Evolutionary conservation across 2,797 vertebrate genomes (phyloP).

Genomic region (Monodelphis domestica): DNA sequence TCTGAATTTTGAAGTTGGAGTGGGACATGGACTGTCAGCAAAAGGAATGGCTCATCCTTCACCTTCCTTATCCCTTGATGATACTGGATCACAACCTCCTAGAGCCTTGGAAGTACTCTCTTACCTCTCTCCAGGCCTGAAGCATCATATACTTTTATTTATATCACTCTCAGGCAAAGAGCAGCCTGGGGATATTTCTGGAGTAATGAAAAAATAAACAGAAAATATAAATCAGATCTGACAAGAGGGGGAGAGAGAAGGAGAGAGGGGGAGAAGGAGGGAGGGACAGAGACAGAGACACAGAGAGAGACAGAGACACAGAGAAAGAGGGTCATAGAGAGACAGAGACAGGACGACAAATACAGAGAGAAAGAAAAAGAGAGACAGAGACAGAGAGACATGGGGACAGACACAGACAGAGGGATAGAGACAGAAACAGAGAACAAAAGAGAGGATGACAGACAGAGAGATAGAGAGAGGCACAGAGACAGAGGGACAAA

Average conservation of each 20-base stretch:
- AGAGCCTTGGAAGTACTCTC: not conserved
- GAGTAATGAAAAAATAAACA: slow-evolving; percentile 52
- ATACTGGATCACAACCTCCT: not conserved
- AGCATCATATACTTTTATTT: slow-evolving; percentile 66
- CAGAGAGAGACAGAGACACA: not conserved
- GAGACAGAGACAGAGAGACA: too few species aligned
- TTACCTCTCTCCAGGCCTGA: slow-evolving; percentile 36
- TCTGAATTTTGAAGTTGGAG: not conserved
- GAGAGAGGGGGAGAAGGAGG: not conserved
- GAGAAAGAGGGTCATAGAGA: not conserved
- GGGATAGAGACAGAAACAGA: too few species aligned
- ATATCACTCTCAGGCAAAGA: slow-evolving; percentile 62
- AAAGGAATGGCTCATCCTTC: slow-evolving; percentile 39
- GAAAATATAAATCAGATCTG: slow-evolving; percentile 71
- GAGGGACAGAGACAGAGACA: not conserved
- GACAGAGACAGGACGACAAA: not conserved
- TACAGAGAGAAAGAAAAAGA: too few species aligned
- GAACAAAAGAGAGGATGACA: slow-evolving; percentile 57
- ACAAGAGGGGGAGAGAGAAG: slow-evolving; percentile 5
- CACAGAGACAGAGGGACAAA: too few species aligned
- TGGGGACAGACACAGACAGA: too few species aligned
- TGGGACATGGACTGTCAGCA: slow-evolving; percentile 42
- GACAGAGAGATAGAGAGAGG: not conserved
- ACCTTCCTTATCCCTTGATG: slow-evolving; percentile 36
- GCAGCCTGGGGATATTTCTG: slow-evolving; percentile 41